These are phyloP conservation scores for Drosophila pandora DNA, from an alignment of 1,140 invertebrate genomes.

Conservation along the genomic window DNA sequence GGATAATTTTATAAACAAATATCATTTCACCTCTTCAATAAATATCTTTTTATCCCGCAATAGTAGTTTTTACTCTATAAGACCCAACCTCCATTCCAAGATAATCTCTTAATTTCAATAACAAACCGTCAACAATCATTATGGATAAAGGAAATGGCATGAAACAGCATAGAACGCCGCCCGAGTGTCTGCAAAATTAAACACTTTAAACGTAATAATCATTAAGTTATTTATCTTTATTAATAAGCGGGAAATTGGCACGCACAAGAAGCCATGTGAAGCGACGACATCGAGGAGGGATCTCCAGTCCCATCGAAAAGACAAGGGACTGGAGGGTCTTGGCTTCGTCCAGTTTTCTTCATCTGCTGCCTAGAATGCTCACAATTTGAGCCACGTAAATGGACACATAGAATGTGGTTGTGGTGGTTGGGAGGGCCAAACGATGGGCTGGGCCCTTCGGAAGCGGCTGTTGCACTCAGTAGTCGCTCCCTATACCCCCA, in stretches of 20 bases:
- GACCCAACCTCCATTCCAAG: neutral
- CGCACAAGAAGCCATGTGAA: slow-evolving; percentile 67
- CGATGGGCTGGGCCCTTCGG: slow-evolving; percentile 3
- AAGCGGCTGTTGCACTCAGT: slow-evolving; percentile 19
- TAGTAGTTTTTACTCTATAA: too few relatives aligned
- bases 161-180: slow-evolving; percentile 22
- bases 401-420: slow-evolving; percentile 76
- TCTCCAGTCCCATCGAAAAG: neutral
- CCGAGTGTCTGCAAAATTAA: slow-evolving; percentile 69
- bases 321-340: neutral
- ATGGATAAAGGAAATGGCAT: neutral
- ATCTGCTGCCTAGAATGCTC: slow-evolving; percentile 61
- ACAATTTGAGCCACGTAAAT: slow-evolving; percentile 78
- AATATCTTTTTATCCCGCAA: neutral
- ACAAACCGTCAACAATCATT: slow-evolving; percentile 22
- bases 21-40: neutral
- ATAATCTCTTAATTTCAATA: slow-evolving; percentile 50
- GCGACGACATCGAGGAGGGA: slow-evolving; percentile 31
- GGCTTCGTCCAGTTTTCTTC: neutral
- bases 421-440: slow-evolving; percentile 2
- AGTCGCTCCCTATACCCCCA: neutral
- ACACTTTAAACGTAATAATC: slow-evolving; percentile 79
- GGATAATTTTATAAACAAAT: too few relatives aligned
- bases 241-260: slow-evolving; percentile 81
- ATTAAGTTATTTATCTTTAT: slow-evolving; percentile 83